These are phyloP conservation scores for Rattus rattus DNA, from an alignment of 2,113 vertebrate species.

Conservation along the genomic window DNA sequence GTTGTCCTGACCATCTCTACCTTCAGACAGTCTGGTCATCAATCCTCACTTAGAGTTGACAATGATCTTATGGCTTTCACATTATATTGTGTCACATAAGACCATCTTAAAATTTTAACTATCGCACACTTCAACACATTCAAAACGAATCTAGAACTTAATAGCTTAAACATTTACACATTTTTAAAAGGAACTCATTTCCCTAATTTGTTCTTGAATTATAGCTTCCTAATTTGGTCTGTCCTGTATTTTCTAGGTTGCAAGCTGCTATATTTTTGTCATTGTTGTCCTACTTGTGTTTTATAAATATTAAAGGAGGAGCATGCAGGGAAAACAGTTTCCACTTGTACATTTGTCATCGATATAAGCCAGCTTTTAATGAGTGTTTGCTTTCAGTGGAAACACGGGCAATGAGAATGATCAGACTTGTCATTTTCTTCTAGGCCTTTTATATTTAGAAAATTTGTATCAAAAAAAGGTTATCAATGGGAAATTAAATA, in stretches of 20 bases:
- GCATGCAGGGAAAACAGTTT: not conserved
- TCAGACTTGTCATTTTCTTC: not conserved
- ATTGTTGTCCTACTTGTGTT: not conserved
- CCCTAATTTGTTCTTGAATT: not conserved
- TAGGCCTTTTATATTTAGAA: not conserved
- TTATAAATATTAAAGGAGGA: not conserved
- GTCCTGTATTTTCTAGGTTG: conserved; percentile 37
- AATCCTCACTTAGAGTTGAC: not conserved
- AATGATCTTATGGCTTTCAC: not conserved
- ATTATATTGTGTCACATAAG: conserved; percentile 36
- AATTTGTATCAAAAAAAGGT: not conserved
- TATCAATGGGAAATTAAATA: not conserved
- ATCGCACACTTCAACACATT: conserved; percentile 13
- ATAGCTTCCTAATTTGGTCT: not conserved
- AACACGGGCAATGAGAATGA: not conserved
- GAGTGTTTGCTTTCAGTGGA: not conserved
- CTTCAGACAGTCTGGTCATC: not conserved
- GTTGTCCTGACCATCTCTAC: rapidly evolving
- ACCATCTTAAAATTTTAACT: conserved; percentile 21
- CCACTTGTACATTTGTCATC: rapidly evolving
- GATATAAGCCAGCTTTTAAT: not conserved
- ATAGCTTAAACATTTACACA: not conserved
- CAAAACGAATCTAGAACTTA: conserved; percentile 54
- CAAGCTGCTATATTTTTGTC: not conserved
- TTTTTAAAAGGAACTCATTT: not conserved